Evolutionary conservation across 2,797 vertebrate species (phyloP).

Genomic region (Hapalemur alaotrensis): DNA sequence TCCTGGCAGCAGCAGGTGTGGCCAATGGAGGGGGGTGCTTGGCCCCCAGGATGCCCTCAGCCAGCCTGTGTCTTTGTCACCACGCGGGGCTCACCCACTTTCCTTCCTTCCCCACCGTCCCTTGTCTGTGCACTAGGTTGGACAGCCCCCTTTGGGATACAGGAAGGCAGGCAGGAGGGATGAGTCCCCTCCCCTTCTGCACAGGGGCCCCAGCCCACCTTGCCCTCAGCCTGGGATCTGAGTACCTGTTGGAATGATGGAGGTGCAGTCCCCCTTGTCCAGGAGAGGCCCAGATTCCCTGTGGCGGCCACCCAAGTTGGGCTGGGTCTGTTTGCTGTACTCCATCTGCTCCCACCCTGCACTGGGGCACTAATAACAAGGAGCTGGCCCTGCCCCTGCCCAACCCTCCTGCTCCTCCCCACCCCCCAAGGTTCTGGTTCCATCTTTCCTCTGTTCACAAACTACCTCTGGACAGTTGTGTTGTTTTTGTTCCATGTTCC

Average conservation of each 20-base stretch:
- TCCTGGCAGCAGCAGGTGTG: background rate
- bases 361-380: conserved; percentile 37
- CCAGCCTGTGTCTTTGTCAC: background rate
- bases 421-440: conserved; percentile 76
- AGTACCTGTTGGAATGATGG: background rate
- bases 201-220: background rate
- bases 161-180: background rate
- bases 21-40: background rate
- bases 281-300: background rate
- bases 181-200: background rate
- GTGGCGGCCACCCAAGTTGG: background rate
- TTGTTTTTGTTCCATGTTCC: conserved; percentile 79
- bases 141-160: background rate
- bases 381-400: conserved; percentile 29
- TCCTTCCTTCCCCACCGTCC: background rate
- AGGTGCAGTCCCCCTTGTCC: background rate
- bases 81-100: background rate
- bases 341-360: background rate
- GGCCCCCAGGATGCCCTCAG: background rate
- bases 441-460: conserved; percentile 83
- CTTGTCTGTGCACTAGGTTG: background rate
- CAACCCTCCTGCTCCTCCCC: conserved; percentile 19
- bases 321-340: background rate
- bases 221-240: background rate
- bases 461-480: conserved; percentile 88